Conservation (phyloP, 1,140 invertebrate genomes). For the Phenacoccus solenopsis region DNA sequence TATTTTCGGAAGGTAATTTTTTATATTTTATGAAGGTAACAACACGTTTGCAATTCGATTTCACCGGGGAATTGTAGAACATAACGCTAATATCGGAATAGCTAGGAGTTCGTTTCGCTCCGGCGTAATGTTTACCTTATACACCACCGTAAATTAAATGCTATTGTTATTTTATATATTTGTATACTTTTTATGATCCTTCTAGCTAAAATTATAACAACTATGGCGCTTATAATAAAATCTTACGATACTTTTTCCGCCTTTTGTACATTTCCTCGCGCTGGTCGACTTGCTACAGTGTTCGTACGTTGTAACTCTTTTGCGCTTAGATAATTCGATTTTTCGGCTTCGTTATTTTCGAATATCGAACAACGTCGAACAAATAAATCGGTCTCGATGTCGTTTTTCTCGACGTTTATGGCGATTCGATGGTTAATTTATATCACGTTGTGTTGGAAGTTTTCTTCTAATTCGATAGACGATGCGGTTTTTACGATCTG, state of each 20-base stretch:
- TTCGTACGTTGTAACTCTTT: not conserved
- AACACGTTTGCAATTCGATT: constrained; percentile 1
- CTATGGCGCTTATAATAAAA: not conserved
- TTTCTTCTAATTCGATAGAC: too few relatives aligned
- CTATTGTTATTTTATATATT: not conserved
- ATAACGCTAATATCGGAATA: not conserved
- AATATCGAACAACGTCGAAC: too few relatives aligned
- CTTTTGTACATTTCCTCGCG: too few relatives aligned
- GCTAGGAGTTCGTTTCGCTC: not conserved
- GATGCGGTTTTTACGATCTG: too few relatives aligned
- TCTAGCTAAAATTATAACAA: not conserved
- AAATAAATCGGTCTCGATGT: too few relatives aligned
- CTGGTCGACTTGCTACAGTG: too few relatives aligned
- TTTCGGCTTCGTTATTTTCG: not conserved
- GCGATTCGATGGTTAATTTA: too few relatives aligned
- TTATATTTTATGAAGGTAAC: not conserved
- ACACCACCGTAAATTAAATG: not conserved
- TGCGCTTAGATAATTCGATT: not conserved
- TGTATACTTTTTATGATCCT: not conserved
- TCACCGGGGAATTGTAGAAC: not conserved
- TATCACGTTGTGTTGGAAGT: too few relatives aligned
- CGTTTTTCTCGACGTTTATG: too few relatives aligned
- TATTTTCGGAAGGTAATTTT: constrained; percentile 2
- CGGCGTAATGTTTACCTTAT: not conserved
- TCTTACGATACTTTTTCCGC: not conserved